Evolutionary conservation across 1,140 invertebrate genomes (phyloP).

Genomic region (Scaptomyza pallida): DNA sequence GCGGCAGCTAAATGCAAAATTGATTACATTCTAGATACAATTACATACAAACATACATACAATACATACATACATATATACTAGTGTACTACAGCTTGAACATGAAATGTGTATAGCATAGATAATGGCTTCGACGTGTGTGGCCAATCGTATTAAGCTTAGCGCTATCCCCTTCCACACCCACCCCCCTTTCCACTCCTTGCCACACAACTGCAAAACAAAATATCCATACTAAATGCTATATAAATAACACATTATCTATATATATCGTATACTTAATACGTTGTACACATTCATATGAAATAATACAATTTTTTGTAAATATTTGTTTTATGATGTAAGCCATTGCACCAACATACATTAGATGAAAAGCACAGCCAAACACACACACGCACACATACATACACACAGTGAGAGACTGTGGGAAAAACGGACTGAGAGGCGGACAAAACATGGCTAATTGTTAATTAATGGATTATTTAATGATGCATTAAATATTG

Average conservation of each 20-base stretch:
- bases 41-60: conserved; percentile 13
- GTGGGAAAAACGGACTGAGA: conserved; percentile 2
- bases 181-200: background rate
- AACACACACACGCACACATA: background rate
- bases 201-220: conserved; percentile 50
- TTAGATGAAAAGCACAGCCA: conserved; percentile 40
- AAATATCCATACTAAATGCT: conserved; percentile 38
- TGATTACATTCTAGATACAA: conserved; percentile 30
- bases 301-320: conserved; percentile 51
- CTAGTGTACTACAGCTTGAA: conserved; percentile 21
- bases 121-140: conserved; percentile 30
- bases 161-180: background rate
- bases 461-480: conserved; percentile 81
- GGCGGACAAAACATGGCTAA: conserved; percentile 45
- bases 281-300: conserved; percentile 30
- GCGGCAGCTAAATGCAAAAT: conserved; percentile 52
- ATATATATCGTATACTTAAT: conserved; percentile 1
- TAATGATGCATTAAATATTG: conserved; percentile 76
- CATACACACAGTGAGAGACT: background rate
- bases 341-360: conserved; percentile 53
- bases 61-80: conserved; percentile 14
- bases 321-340: conserved; percentile 75
- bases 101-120: conserved; percentile 57
- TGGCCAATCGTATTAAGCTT: conserved; percentile 56
- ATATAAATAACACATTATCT: conserved; percentile 27